Percentiles rank a stretch among this genome's conserved stretches.
phyloP scores from a whole-genome alignment of 1,140 invertebrate genomes.

The Littorina saxatilis region DNA sequence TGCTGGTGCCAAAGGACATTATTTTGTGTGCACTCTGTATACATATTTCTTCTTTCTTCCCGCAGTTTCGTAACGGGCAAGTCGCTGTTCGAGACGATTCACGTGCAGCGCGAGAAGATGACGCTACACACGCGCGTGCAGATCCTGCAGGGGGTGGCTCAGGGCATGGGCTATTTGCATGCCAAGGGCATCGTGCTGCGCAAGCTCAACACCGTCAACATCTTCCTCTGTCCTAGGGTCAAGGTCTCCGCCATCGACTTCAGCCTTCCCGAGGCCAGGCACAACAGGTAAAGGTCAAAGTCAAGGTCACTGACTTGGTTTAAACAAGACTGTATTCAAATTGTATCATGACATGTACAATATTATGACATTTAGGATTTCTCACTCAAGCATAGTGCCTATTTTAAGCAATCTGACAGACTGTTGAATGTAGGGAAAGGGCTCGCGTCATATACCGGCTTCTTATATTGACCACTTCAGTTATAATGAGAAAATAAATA shows the following conservation, averaged over 20 bases:
- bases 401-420: too few relatives aligned
- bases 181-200: slow-evolving; percentile 76
- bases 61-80: slow-evolving; percentile 72
- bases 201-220: slow-evolving; percentile 75
- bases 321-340: too few relatives aligned
- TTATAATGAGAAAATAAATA: too few relatives aligned
- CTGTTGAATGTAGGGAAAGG: background rate
- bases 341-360: too few relatives aligned
- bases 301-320: background rate
- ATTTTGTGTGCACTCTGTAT: background rate
- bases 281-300: slow-evolving; percentile 57
- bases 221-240: slow-evolving; percentile 76
- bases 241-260: slow-evolving; percentile 77
- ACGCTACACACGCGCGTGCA: slow-evolving; percentile 67
- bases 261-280: slow-evolving; percentile 66
- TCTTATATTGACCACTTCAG: too few relatives aligned
- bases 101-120: slow-evolving; percentile 66
- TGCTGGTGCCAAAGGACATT: too few relatives aligned
- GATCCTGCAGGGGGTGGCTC: slow-evolving; percentile 72
- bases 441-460: too few relatives aligned
- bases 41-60: slow-evolving; percentile 1
- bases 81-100: slow-evolving; percentile 73
- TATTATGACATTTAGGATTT: too few relatives aligned
- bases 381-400: too few relatives aligned
- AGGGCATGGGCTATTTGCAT: slow-evolving; percentile 77